Evolutionary conservation across 1,140 invertebrate genomes (phyloP).

Genomic region (Seison nebaliae): DNA sequence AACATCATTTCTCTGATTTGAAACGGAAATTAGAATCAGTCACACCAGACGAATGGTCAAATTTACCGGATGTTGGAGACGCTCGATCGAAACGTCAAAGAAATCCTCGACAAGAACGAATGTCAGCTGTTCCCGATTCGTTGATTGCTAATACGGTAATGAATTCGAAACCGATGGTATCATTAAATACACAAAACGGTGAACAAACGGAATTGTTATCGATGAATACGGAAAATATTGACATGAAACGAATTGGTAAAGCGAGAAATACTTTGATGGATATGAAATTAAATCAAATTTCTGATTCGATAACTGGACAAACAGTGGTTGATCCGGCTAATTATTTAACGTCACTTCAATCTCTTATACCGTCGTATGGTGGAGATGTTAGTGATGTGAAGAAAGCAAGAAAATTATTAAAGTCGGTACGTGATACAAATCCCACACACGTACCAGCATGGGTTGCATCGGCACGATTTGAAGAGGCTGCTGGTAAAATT

Average conservation of each 20-base stretch:
- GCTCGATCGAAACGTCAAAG: slow-evolving; percentile 84
- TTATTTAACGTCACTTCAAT: slow-evolving; percentile 87
- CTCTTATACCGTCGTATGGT: slow-evolving; percentile 88
- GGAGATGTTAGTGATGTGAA: slow-evolving; percentile 98
- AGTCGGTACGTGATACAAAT: slow-evolving; percentile 91
- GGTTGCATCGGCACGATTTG: slow-evolving; percentile 90
- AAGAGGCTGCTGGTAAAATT: slow-evolving; percentile 94
- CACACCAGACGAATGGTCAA: slow-evolving; percentile 73
- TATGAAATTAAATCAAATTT: slow-evolving; percentile 82
- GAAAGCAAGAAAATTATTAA: slow-evolving; percentile 74
- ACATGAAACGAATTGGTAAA: slow-evolving; percentile 91
- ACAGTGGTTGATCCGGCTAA: slow-evolving; percentile 98
- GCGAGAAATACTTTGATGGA: slow-evolving; percentile 98
- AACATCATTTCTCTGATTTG: slow-evolving; percentile 92
- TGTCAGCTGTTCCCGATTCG: slow-evolving; percentile 84
- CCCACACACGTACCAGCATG: slow-evolving; percentile 83
- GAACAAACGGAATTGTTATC: slow-evolving; percentile 33
- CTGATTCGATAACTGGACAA: slow-evolving; percentile 89
- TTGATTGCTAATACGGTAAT: slow-evolving; percentile 52
- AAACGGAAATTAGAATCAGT: slow-evolving; percentile 60
- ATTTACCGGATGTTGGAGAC: slow-evolving; percentile 90
- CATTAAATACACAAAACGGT: slow-evolving; percentile 59
- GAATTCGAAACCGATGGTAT: slow-evolving; percentile 44
- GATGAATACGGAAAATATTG: slow-evolving; percentile 56
- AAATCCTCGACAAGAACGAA: slow-evolving; percentile 69